Evolutionary conservation across 2,888 invertebrate genomes (phyloP), one percentile per base, ranked within the genome.

Genomic region (Unio delphinus): DNA sequence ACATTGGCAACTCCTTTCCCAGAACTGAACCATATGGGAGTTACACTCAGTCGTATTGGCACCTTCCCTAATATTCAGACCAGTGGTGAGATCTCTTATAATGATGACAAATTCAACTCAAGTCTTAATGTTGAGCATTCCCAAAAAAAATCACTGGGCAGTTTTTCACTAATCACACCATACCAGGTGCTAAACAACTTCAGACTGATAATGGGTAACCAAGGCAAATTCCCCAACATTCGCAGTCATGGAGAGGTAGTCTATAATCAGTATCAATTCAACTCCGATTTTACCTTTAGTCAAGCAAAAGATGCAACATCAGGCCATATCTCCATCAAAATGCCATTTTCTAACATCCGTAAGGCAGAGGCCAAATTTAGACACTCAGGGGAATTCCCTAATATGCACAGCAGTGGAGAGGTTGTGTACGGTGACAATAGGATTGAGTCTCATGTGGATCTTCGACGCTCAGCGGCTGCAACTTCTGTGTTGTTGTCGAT

Each of bases 1-100:
- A 72, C 65, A 56, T 56, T 80, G 15, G 68, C 57, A n/a, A 76
- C 80, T 54, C 77, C 80, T 55, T 76, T 77, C 67, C 57, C 64
- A 56, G 61, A 28, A 56, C 34, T 57, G 58, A 64, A 64, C 45
- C 45, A 61, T n/a, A 45, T 45, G 28, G 59, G 58, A 55, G 45
- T 60, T n/a, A 58, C 61, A 3, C 26, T 64, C 23, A 68, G 55
- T 57, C 59, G 57, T 61, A 26, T 60, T n/a, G 67, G 67, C 20
- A 60, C 59, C 28, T 30, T 26, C 30, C n/a, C 45, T 28, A 64
- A 57, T 34, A 65, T 71, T 57, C 28, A 63, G 34, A 59, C 68
- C 8, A 59, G 65, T 54, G 68, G 68, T 54, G 62, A 68, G 58
- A 55, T 65, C 26, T 60, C 65, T 26, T 65, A 62, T 4, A 66